Evolutionary conservation across 2,797 vertebrate genomes (phyloP).

Genomic region (Borostomias antarcticus): DNA sequence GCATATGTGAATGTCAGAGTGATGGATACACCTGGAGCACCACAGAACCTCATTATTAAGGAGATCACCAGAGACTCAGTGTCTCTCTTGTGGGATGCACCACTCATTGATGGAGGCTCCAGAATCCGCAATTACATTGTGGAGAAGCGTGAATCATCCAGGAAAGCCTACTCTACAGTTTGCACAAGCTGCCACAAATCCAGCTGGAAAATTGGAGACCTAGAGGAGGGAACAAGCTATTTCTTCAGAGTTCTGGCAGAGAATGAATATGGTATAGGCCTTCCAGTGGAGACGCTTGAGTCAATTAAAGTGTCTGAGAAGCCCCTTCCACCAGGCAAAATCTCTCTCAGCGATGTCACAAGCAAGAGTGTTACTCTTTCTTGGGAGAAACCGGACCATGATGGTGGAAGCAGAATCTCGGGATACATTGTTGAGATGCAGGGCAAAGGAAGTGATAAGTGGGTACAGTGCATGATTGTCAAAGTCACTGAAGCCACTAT

Average conservation of each 20-base stretch:
- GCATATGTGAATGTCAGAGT: constrained; percentile 97
- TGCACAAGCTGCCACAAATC: constrained; percentile 95
- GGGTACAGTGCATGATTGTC: constrained; percentile 90
- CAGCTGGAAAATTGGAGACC: constrained; percentile 90
- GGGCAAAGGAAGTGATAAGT: constrained; percentile 93
- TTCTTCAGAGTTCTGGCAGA: constrained; percentile 97
- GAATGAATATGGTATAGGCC: constrained; percentile 96
- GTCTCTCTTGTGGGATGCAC: constrained; percentile 95
- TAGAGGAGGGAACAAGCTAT: constrained; percentile 94
- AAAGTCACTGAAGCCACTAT: constrained; percentile 90
- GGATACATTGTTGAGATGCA: constrained; percentile 99
- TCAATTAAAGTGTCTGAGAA: constrained; percentile 93
- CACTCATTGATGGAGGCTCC: constrained; percentile 93
- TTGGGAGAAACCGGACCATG: constrained; percentile 99
- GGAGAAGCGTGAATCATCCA: constrained; percentile 95
- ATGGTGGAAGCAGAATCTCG: constrained; percentile 95
- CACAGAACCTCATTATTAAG: constrained; percentile 90
- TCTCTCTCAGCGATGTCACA: constrained; percentile 90
- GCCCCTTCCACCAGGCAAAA: constrained; percentile 96
- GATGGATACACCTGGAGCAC: constrained; percentile 93
- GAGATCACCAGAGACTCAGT: constrained; percentile 94
- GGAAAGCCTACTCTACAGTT: constrained; percentile 96
- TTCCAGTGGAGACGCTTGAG: constrained; percentile 92
- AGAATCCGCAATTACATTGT: constrained; percentile 96
- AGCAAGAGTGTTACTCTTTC: constrained; percentile 86